Conservation (phyloP, 2,888 invertebrate genomes). For the Drosophila picticornis region DNA sequence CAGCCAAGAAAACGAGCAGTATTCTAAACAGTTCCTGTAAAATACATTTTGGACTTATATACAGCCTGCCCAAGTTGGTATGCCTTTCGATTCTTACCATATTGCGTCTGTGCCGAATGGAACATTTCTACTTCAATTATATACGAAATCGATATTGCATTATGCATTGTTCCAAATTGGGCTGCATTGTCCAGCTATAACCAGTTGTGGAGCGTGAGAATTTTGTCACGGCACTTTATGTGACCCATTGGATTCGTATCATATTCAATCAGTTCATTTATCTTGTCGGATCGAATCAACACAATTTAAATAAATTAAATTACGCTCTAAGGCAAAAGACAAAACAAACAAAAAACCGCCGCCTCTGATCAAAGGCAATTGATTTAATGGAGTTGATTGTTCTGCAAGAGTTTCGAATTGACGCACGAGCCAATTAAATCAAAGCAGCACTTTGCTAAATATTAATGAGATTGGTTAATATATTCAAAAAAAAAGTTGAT, state of each 20-base stretch:
- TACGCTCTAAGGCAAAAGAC: constrained; percentile 38
- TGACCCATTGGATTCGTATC: constrained; percentile 63
- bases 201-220: constrained; percentile 75
- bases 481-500: not conserved
- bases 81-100: constrained; percentile 54
- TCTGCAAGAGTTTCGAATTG: constrained; percentile 8
- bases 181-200: constrained; percentile 39
- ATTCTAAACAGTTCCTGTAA: constrained; percentile 42
- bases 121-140: constrained; percentile 46
- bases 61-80: not conserved
- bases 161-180: constrained; percentile 41
- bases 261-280: constrained; percentile 48
- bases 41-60: not conserved
- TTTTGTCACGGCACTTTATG: constrained; percentile 37
- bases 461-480: constrained; percentile 12
- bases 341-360: not conserved
- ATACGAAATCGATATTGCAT: constrained; percentile 51
- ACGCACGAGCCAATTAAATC: constrained; percentile 25
- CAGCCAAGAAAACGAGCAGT: constrained; percentile 50
- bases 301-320: constrained; percentile 54
- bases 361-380: constrained; percentile 53
- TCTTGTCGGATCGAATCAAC: not conserved
- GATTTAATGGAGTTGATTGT: constrained; percentile 53
- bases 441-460: constrained; percentile 16
- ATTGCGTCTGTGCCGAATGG: constrained; percentile 48